Percentiles rank a stretch among this genome's conserved stretches.
Conservation (phyloP, 2,113 vertebrate genomes). For the Anoplopoma fimbria region DNA sequence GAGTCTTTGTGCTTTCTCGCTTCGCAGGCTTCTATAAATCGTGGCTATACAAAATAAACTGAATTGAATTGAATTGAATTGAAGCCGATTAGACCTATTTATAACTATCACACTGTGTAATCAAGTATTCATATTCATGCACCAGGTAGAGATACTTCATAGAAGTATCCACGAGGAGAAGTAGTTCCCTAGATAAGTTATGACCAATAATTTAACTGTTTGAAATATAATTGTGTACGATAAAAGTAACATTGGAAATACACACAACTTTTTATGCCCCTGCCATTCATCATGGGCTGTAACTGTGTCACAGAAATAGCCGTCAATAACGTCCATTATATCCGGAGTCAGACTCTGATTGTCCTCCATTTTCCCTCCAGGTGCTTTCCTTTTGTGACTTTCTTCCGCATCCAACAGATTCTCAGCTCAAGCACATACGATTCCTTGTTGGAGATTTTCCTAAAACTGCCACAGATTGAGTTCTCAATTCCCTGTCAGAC, state of each 20-base stretch:
- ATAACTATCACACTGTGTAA: too few relatives aligned
- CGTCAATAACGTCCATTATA: too few relatives aligned
- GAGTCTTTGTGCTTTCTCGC: too few relatives aligned
- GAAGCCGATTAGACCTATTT: too few relatives aligned
- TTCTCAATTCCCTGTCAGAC: neutral
- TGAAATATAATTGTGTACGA: neutral
- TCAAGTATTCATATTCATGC: neutral
- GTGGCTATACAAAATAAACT: too few relatives aligned
- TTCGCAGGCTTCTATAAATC: too few relatives aligned
- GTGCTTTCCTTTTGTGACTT: neutral
- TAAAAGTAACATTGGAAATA: neutral
- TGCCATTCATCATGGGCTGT: neutral
- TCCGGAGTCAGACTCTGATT: neutral
- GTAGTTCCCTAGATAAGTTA: neutral
- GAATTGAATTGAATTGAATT: too few relatives aligned
- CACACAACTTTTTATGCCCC: too few relatives aligned
- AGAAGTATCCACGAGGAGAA: neutral
- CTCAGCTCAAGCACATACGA: neutral
- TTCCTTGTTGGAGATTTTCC: neutral
- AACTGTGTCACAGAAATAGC: neutral
- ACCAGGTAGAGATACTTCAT: neutral
- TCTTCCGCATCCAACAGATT: neutral
- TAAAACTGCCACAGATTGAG: neutral
- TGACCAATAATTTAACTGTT: neutral
- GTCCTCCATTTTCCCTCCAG: neutral